Base-by-base conservation (phyloP, 1,140 invertebrate species). In the Branchinecta lindahli region DNA sequence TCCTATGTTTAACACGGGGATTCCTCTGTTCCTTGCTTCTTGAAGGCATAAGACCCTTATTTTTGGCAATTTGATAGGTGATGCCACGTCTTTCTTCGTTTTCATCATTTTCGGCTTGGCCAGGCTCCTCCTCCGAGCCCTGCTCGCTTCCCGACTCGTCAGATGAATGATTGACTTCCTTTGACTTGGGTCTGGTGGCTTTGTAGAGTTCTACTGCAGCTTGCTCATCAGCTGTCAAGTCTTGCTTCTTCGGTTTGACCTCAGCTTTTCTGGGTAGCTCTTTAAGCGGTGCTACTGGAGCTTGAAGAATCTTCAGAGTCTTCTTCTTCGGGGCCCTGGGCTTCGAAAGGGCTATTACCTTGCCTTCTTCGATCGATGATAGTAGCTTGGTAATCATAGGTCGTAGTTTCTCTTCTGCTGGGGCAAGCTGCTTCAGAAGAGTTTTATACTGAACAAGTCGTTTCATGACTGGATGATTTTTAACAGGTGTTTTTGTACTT, bases 51-150 rank as follows among this genome's bases (percentile, higher is more conserved):
- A 97, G 81, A 52, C 94, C 94, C 80, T 94, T 96, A 76, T 98
- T 98, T 79, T 96, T 96, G 8, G 88, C 86, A 75, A 96, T 96
- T 84, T 94, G 84, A 78, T 93, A 93, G 18, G 89, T 95, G 73
- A 96, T 95, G 68, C 84, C 84, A 75, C 94, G 82, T 76, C 91
- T 94, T 44, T 72, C 74, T 72, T 74, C 74, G 68, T 73, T 73
- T 68, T 75, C 75, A 5, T 74, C 73, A 46, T 71, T 72, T 21
- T 71, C 73, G 67, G 10, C 70, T 20, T 61, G 21, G 18, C 75
- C 72, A 15, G 68, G 67, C 8, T 73, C 74, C 72, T 72, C 72
- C n/a, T 70, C 71, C 8, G 46, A 47, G 9, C 71, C 70, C 15
- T 69, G 75, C 72, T 10, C 70, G 8, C 18, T 10, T 69, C 67